These are phyloP conservation scores for Guaruba guarouba DNA, from an alignment of 2,113 vertebrate genomes.

Conservation along the genomic window DNA sequence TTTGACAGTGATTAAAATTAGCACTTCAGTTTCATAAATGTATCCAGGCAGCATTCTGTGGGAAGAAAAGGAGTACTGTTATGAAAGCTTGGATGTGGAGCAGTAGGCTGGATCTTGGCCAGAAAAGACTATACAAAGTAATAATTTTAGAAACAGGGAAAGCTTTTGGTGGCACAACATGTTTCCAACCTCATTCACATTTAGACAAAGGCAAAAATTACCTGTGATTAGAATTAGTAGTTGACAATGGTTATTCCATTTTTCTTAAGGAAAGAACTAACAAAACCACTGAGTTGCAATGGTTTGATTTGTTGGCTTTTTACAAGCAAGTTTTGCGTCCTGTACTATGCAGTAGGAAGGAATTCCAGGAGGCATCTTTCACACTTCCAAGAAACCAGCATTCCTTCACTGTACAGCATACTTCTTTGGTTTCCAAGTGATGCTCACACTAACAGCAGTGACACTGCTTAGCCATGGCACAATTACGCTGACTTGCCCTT, in stretches of 20 bases:
- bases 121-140: not conserved
- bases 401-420: not conserved
- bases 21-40: not conserved
- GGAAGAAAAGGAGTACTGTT: not conserved
- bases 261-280: not conserved
- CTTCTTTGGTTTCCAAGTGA: not conserved
- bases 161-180: not conserved
- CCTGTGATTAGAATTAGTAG: not conserved
- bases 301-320: not conserved
- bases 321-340: not conserved
- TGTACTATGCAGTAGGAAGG: not conserved
- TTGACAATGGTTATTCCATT: not conserved
- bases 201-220: not conserved
- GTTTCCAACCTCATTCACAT: not conserved
- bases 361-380: not conserved
- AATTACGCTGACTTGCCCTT: not conserved
- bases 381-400: not conserved
- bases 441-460: not conserved
- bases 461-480: not conserved
- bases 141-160: not conserved
- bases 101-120: not conserved
- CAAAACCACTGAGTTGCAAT: not conserved
- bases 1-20: not conserved
- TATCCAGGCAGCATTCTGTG: not conserved
- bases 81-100: not conserved